Conservation (phyloP, 2,113 vertebrate species). For the Phodopus roborovskii region DNA sequence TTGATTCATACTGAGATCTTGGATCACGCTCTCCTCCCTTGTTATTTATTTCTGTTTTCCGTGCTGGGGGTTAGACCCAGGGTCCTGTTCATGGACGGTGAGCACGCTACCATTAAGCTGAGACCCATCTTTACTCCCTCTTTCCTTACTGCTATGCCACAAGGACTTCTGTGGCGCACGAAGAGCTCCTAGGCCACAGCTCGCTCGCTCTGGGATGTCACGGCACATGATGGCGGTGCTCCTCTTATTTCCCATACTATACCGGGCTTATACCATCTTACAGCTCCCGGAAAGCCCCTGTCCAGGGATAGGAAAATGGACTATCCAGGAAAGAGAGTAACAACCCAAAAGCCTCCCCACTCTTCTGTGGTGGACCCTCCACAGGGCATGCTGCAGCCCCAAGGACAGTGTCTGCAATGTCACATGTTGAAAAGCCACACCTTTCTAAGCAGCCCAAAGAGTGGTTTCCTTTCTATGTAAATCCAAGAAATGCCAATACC, state of each 20-base stretch:
- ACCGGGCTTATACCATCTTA: not conserved
- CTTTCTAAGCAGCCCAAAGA: not conserved
- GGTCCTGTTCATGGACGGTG: not conserved
- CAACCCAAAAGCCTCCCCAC: not conserved
- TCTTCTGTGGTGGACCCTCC: not conserved
- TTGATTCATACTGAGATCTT: not conserved
- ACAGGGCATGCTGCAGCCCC: not conserved
- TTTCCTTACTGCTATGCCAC: not conserved
- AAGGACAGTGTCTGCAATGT: not conserved
- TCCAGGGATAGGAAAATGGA: not conserved
- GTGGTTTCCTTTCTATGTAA: not conserved
- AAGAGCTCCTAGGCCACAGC: not conserved
- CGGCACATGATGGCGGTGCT: not conserved
- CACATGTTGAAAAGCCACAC: not conserved
- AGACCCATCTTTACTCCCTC: no score
- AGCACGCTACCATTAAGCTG: not conserved
- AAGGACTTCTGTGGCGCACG: accelerated
- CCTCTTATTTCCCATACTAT: not conserved
- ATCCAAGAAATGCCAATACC: not conserved
- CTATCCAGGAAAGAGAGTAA: no score
- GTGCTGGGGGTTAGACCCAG: not conserved
- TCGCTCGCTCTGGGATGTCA: not conserved
- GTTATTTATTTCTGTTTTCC: not conserved
- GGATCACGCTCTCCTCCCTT: not conserved
- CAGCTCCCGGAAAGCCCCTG: not conserved